A percentile compares a stretch with the other conserved stretches of the same genome.
phyloP scores from a whole-genome alignment of 2,113 vertebrate species.

The Bubo bubo region DNA sequence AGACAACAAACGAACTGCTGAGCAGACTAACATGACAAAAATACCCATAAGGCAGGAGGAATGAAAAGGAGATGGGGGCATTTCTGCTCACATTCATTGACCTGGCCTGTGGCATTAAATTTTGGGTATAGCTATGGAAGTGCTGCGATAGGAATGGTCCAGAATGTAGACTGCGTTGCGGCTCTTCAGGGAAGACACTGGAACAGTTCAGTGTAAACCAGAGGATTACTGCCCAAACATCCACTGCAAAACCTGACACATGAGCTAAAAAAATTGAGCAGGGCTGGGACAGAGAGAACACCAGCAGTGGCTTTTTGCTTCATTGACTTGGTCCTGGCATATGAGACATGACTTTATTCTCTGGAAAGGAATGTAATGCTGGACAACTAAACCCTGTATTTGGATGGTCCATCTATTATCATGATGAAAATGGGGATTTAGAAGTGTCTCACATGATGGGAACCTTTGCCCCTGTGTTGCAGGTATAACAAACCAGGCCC shows the following conservation, averaged over 20 bases:
- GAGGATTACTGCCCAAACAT: not conserved
- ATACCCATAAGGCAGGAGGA: not conserved
- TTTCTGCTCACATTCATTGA: not conserved
- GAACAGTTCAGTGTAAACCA: accelerated
- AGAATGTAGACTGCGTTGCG: accelerated
- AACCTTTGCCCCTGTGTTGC: not conserved
- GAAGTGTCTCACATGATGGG: not conserved
- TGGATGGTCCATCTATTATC: not conserved
- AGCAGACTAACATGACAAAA: not conserved
- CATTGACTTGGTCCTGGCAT: not conserved
- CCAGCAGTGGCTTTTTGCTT: not conserved
- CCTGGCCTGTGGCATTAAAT: not conserved
- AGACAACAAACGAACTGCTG: not conserved
- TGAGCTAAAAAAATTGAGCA: not conserved
- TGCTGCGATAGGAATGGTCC: not conserved
- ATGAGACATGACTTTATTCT: not conserved
- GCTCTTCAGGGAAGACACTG: not conserved
- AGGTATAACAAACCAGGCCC: not conserved
- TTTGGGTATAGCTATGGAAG: not conserved
- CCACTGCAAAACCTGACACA: not conserved
- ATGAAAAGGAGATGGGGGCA: not conserved
- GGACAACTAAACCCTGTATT: not conserved
- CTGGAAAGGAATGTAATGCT: not conserved
- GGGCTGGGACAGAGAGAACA: not conserved
- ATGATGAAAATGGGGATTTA: constrained; percentile 6